Evolutionary conservation across 2,888 invertebrate genomes (phyloP).

Genomic region (Rhopalosiphum nymphaeae): DNA sequence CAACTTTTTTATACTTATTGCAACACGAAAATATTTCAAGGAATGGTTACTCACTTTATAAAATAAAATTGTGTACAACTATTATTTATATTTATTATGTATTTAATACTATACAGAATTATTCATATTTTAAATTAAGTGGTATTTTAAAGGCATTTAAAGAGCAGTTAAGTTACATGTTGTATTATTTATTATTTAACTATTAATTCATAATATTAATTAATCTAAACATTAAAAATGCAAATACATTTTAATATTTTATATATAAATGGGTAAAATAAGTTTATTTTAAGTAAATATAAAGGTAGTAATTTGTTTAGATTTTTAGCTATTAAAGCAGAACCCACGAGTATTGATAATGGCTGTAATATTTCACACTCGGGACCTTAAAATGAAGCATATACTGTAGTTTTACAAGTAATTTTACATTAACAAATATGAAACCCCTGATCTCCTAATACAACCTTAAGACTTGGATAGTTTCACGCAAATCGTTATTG

Average conservation of each 20-base stretch:
- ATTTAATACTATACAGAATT: too few species aligned
- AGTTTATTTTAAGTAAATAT: background rate
- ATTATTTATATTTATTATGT: background rate
- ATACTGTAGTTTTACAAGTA: background rate
- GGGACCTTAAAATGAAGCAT: background rate
- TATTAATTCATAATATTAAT: too few species aligned
- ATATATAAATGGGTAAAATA: background rate
- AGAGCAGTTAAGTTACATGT: too few species aligned
- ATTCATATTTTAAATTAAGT: too few species aligned
- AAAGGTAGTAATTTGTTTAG: background rate
- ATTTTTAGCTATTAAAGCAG: background rate
- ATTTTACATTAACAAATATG: background rate
- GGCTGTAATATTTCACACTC: background rate
- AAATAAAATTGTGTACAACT: too few species aligned
- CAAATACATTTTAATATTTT: background rate
- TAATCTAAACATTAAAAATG: background rate
- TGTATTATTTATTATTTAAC: too few species aligned
- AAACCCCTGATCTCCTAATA: background rate
- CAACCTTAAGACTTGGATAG: background rate
- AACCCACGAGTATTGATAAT: background rate
- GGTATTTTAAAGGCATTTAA: too few species aligned
- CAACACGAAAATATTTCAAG: background rate
- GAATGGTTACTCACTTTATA: background rate
- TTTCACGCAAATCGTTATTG: background rate
- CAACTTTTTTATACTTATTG: background rate